Conservation (phyloP, 2,797 vertebrate genomes). For the Otus scops region DNA sequence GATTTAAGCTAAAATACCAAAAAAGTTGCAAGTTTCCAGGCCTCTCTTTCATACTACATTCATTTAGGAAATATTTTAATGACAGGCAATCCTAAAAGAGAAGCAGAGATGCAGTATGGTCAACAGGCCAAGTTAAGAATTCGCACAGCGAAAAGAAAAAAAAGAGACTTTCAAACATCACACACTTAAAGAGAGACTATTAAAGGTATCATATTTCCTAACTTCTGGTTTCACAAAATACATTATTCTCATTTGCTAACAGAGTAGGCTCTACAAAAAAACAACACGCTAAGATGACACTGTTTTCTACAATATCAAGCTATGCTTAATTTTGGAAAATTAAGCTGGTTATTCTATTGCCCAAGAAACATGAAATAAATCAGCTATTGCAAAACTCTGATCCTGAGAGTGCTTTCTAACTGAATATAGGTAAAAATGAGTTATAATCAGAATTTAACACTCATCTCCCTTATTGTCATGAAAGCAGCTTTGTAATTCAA, state of each 20-base stretch:
- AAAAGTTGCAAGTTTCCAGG: slow-evolving; percentile 25
- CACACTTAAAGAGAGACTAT: neutral
- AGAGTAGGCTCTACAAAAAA: neutral
- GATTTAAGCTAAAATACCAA: slow-evolving; percentile 33
- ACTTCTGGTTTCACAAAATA: neutral
- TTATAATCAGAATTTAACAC: neutral
- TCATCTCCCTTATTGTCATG: neutral
- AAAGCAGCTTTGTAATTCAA: neutral
- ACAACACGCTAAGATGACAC: neutral
- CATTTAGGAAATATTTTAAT: slow-evolving; percentile 62
- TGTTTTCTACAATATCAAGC: neutral
- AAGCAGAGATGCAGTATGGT: slow-evolving; percentile 22
- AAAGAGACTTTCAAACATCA: neutral
- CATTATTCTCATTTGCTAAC: neutral
- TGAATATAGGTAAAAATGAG: neutral
- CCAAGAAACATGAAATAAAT: neutral
- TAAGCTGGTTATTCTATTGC: neutral
- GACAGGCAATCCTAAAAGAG: slow-evolving; percentile 50
- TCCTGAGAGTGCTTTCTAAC: neutral
- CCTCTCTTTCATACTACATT: slow-evolving; percentile 41
- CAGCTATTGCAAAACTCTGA: neutral
- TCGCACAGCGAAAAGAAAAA: neutral
- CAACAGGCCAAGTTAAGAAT: neutral
- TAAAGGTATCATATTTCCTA: neutral
- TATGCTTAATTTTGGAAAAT: neutral